A percentile compares a stretch with the other conserved stretches of the same genome.
phyloP scores from a whole-genome alignment of 2,797 vertebrate genomes.

The Syndactyla subalaris region DNA sequence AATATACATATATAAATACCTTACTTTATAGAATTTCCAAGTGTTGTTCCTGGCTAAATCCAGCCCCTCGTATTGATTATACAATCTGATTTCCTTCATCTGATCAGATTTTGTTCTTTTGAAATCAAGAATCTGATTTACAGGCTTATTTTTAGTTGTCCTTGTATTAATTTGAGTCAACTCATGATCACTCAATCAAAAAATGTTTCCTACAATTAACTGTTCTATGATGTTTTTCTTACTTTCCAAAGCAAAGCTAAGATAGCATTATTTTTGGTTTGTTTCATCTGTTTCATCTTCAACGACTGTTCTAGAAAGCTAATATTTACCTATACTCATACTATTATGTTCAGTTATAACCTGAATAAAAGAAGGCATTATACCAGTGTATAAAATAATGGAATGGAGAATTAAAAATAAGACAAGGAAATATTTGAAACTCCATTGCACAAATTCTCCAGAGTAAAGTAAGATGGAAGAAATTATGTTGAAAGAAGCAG shows the following conservation, averaged over 20 bases:
- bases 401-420: background rate
- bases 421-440: background rate
- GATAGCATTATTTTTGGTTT: background rate
- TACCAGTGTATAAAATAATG: background rate
- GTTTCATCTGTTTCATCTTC: background rate
- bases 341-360: background rate
- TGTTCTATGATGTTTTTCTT: background rate
- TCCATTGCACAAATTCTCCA: background rate
- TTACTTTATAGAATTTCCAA: background rate
- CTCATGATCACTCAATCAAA: background rate
- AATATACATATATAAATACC: background rate
- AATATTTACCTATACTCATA: background rate
- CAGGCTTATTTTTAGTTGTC: constrained; percentile 7
- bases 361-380: background rate
- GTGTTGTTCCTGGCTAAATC: background rate
- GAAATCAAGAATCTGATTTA: constrained; percentile 14
- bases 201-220: background rate
- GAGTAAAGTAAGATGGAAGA: background rate
- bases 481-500: background rate
- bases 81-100: background rate
- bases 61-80: background rate
- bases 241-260: background rate
- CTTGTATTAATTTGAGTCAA: constrained; percentile 1
- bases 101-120: background rate
- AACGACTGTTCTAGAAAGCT: background rate